Percentiles rank a stretch among this genome's conserved stretches.
These are phyloP conservation scores for Clarias macrocephalus DNA, from an alignment of 2,113 vertebrate genomes.

Conservation along the genomic window DNA sequence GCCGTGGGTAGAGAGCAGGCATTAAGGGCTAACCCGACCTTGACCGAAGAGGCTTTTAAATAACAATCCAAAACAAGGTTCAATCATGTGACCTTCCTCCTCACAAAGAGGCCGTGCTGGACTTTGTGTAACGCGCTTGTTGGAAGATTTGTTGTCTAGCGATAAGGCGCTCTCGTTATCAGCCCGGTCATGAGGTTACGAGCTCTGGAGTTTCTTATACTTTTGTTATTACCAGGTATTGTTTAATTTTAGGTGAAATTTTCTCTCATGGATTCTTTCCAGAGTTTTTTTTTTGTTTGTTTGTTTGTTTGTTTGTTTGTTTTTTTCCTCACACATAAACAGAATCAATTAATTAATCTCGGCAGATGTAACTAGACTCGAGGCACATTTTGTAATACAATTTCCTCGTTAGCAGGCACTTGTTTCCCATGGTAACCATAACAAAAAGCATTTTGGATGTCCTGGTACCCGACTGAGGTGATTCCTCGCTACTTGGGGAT, in stretches of 20 bases:
- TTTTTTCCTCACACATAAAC: neutral
- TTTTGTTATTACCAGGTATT: neutral
- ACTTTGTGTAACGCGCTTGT: conserved; percentile 55
- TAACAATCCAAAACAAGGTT: conserved; percentile 71
- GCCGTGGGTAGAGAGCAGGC: conserved; percentile 46
- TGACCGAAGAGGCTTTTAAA: conserved; percentile 74
- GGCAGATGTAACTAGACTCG: neutral
- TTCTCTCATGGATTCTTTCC: conserved; percentile 5
- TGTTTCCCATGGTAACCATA: conserved; percentile 1
- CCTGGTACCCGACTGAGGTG: neutral
- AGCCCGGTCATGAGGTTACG: conserved; percentile 32
- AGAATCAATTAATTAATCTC: conserved; percentile 28
- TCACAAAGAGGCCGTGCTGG: conserved; percentile 56
- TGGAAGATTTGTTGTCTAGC: neutral
- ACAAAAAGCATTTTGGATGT: neutral
- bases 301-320: neutral
- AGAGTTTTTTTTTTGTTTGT: neutral
- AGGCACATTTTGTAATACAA: neutral
- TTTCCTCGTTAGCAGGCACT: neutral
- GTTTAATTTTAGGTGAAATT: neutral
- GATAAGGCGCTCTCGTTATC: conserved; percentile 26
- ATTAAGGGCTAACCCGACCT: conserved; percentile 66
- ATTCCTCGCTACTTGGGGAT: neutral
- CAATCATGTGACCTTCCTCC: conserved; percentile 66
- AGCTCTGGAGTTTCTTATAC: neutral